Evolutionary conservation across 2,797 vertebrate species (phyloP), one percentile per base, ranked within the genome.

Genomic region (Danio tinwini): DNA sequence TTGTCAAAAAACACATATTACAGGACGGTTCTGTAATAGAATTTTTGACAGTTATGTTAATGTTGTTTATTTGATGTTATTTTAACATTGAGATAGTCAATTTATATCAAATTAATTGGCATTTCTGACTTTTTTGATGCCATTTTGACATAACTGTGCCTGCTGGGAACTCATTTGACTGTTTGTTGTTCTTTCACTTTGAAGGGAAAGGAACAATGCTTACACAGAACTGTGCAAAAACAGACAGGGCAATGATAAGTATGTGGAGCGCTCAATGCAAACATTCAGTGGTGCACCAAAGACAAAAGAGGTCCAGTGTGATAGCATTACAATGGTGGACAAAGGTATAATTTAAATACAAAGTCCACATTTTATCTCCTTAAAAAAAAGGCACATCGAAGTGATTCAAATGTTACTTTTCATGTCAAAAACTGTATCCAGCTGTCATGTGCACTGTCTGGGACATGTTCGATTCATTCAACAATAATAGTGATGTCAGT

Each of bases 231-330:
- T 95, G 7, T 97, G 96, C 85, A 93, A 83, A 64, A 93, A 88
- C 13, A 93, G 89, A 88, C 12, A 73, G 39, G 93, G 87, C 4
- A 95, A 92, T 0, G 93, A 97, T 45, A 87, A 87, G 52, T 96
- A 93, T n/a, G 86, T 92, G 52, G 95, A 95, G 7, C 93, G 92
- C 53, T 88, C 84, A 14, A 91, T 93, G 92, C 96, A 98, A 90
- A 98, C 96, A 0, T 49, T 97, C 75, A 94, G 91, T 0, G 92
- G 88, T 65, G 92, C 91, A 0, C 49, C 87, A 5, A 98, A 97
- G 87, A 91, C 85, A 81, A 98, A 97, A 87, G 94, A 94, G 1
- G 89, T 93, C 72, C 97, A 98, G 47, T 94, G 91, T 83, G 92
- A 96, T 7, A 80, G 39, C 21, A 76, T 94, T 74, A 0, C 69